Base-by-base conservation (phyloP, 2,113 vertebrate genomes). In the Onychorhynchus coronatus region DNA sequence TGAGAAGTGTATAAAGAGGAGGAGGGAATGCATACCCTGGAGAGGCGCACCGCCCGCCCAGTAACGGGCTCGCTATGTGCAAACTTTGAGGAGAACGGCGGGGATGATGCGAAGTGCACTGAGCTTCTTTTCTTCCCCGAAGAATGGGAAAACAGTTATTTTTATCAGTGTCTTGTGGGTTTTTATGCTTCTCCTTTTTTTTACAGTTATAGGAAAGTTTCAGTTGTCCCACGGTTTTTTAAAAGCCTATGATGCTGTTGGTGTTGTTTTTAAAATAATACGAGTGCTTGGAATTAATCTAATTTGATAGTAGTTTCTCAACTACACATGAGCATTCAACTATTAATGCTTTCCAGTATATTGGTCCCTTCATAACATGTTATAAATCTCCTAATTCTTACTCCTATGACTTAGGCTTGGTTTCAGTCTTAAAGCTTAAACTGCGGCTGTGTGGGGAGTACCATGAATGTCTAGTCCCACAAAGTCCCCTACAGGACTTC, bases 71-170 rank as follows among this genome's bases (percentile, higher is more conserved):
- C 17, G 1, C 58, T 58, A 4, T 5, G 9, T 58, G 65, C 79
- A 0, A 17, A 16, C 91, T 80, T 62, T 1, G 1, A 14, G 92
- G 21, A 76, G 55, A 1, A 0, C 25, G 1, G 50, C 59, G 2
- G 19, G 25, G 35, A 39, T 39, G 33, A 0, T 19, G 3, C 4
- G 0, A 27, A 12, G 37, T 1, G 35, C n/a, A 2, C 0, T 1
- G 31, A 22, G 13, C n/a, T 14, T 6, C 33, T 24, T 22, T 8
- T 10, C 20, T 49, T 49, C 17, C 8, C 12, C 7, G 0, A 18
- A 67, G 8, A 2, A 31, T 8, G 23, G 35, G 8, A 24, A 46
- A 37, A 2, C 8, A 9, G 46, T 53, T 65, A 14, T 68, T 52
- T 59, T 68, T 35, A 0, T 35, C 21, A 0, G 8, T 11, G 47